Evolutionary conservation across 1,140 invertebrate species (phyloP).

Genomic region (Chironomus striatipennis): DNA sequence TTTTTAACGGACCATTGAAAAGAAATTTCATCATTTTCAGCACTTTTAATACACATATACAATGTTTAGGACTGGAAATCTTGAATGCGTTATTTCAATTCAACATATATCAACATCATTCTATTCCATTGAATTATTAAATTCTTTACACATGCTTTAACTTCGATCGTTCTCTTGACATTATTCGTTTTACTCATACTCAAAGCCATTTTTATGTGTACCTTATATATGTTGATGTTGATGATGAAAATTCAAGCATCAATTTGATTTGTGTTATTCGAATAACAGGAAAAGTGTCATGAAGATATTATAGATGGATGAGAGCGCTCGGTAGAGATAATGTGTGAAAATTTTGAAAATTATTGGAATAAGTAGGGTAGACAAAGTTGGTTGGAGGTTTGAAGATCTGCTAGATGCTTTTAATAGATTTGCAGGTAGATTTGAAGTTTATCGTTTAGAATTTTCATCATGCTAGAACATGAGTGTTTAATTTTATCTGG

Average conservation of each 20-base stretch:
- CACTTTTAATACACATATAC: background rate
- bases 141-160: constrained; percentile 14
- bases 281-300: background rate
- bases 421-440: too few species aligned
- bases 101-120: background rate
- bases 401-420: too few species aligned
- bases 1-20: constrained; percentile 21
- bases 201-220: too few species aligned
- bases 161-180: background rate
- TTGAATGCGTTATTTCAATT: background rate
- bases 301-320: background rate
- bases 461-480: too few species aligned
- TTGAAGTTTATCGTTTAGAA: too few species aligned
- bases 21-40: constrained; percentile 3
- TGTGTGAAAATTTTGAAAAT: background rate
- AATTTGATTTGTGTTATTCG: constrained; percentile 5
- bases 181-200: too few species aligned
- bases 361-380: too few species aligned
- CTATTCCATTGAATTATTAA: constrained; percentile 3
- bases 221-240: too few species aligned
- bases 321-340: background rate
- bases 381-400: too few species aligned
- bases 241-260: background rate
- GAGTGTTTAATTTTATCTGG: too few species aligned
- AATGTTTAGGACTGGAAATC: too few species aligned